A percentile compares a stretch with the other conserved stretches of the same genome.
Evolutionary conservation across 2,888 invertebrate genomes (phyloP).

Genomic region (Pseudanteris insignis): DNA sequence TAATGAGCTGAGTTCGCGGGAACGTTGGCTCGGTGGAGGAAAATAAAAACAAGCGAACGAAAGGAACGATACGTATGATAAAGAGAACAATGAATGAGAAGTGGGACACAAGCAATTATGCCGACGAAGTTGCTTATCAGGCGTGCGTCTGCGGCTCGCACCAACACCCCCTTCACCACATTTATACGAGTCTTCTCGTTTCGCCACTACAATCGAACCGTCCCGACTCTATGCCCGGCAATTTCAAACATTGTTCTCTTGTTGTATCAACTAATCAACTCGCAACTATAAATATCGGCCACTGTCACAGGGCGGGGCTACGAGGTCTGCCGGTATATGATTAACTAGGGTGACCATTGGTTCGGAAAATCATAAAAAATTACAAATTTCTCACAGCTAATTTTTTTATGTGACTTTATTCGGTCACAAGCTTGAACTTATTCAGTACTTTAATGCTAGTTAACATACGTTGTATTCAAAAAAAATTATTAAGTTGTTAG

Average conservation of each 20-base stretch:
- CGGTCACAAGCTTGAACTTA: too few relatives aligned
- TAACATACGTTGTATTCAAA: too few relatives aligned
- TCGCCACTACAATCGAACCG: conserved; percentile 9
- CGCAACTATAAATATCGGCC: conserved; percentile 18
- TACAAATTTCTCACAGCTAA: background rate
- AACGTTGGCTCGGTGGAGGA: conserved; percentile 6
- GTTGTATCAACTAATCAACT: conserved; percentile 31
- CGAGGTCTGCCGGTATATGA: conserved; percentile 2
- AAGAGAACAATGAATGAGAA: conserved; percentile 47
- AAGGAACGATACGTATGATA: conserved; percentile 41
- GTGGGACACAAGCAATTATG: conserved; percentile 35
- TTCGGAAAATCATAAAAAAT: conserved; percentile 1
- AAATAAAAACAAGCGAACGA: conserved; percentile 32
- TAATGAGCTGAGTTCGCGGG: conserved; percentile 35
- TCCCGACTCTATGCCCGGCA: conserved; percentile 13
- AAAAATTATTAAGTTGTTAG: too few relatives aligned
- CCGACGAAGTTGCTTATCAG: conserved; percentile 30
- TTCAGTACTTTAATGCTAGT: too few relatives aligned
- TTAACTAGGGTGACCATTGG: conserved; percentile 6
- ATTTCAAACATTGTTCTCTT: conserved; percentile 18
- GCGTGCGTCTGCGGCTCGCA: conserved; percentile 18
- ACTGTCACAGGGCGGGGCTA: conserved; percentile 1
- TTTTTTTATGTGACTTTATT: too few relatives aligned
- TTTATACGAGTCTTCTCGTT: too few relatives aligned
- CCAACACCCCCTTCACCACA: too few relatives aligned